phyloP scores from a whole-genome alignment of 2,113 vertebrate species.

The Lepisosteus osseus region DNA sequence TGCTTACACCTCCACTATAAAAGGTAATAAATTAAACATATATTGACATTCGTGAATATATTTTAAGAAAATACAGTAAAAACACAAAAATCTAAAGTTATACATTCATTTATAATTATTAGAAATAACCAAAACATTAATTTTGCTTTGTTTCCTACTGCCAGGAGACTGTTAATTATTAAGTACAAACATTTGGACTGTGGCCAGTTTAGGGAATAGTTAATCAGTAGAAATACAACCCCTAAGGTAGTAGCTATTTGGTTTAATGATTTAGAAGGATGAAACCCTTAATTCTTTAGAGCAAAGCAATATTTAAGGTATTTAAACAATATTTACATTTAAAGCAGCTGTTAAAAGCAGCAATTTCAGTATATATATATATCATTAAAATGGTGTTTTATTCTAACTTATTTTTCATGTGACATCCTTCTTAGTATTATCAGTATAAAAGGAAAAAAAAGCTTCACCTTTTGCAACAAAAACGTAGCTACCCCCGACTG shows the following conservation, averaged over 20 bases:
- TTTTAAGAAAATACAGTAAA: conserved; percentile 49
- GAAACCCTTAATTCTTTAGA: too few relatives aligned
- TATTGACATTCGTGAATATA: conserved; percentile 64
- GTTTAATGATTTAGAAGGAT: too few relatives aligned
- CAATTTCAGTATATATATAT: too few relatives aligned
- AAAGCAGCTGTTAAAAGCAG: too few relatives aligned
- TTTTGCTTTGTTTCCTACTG: conserved; percentile 50
- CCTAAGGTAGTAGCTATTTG: conserved; percentile 22
- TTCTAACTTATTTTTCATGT: too few relatives aligned
- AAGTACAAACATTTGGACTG: conserved; percentile 35
- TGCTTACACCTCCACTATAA: conserved; percentile 46
- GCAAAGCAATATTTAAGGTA: too few relatives aligned
- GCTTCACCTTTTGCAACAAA: too few relatives aligned
- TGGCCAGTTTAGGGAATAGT: conserved; percentile 43
- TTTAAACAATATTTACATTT: too few relatives aligned
- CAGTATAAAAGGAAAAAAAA: too few relatives aligned
- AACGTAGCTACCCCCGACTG: too few relatives aligned
- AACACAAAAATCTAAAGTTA: conserved; percentile 42
- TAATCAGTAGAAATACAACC: conserved; percentile 43
- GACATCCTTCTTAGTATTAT: too few relatives aligned
- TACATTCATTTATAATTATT: conserved; percentile 57
- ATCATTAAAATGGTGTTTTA: too few relatives aligned
- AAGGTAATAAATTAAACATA: conserved; percentile 48
- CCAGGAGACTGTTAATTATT: conserved; percentile 46
- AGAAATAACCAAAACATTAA: conserved; percentile 57